Base-by-base conservation (phyloP, 2,113 vertebrate species). In the Erythrocercus mccallii region DNA sequence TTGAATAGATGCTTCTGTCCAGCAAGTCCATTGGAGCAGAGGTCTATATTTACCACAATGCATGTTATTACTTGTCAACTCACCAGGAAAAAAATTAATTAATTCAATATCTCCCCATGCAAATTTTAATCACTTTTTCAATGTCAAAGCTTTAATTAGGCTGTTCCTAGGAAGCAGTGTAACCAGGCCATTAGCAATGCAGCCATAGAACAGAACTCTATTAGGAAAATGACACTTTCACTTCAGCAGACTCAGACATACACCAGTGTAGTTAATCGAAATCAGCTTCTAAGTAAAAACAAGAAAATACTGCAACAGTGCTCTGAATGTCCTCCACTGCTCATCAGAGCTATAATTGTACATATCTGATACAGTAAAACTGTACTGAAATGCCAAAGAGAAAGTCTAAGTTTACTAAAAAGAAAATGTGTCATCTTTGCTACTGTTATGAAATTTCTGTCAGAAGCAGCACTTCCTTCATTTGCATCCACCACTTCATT, bases 51-150 rank as follows among this genome's bases (percentile, higher is more conserved):
- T 82, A 91, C 28, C 27, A 57, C 81, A 86, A 87, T 47, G 3
- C 18, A 45, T 8, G 8, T 48, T 89, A 69, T 33, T 87, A 56
- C 18, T 65, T 80, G 57, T 54, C 24, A 7, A 69, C 54, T 90
- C 70, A 57, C 33, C 19, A 81, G 37, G 66, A 85, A 77, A 84
- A 74, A 37, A 60, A 5, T 0, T 13, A 64, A 44, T 40, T 61
- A 31, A 38, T 51, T 86, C 62, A 57, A 17, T 77, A 81, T 11
- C 9, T 85, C 54, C 71, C 83, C 78, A 87, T 47, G 70, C 27
- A 95, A 87, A 82, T 89, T 94, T 91, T 87, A 76, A 76, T 69
- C 42, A 82, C 45, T 95, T 95, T 80, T 92, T 91, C 96, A 94
- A 50, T 76, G 81, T 91, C 81, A 94, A 73, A 50, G 17, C 58